phyloP scores from a whole-genome alignment of 2,888 invertebrate species.

The Archips xylosteana region DNA sequence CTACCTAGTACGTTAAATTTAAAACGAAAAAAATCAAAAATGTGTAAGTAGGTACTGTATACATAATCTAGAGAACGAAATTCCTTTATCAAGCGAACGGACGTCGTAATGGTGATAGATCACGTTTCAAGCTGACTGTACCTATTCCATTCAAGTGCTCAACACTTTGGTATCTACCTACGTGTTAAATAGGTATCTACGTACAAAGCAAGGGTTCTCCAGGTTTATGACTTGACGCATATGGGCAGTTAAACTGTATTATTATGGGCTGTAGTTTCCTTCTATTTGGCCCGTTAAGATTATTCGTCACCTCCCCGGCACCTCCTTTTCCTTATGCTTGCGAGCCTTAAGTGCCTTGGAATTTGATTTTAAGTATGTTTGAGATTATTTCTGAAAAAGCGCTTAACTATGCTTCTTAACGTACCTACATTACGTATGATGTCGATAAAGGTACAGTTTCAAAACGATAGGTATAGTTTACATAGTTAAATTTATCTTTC shows the following conservation, averaged over 20 bases:
- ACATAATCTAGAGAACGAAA: slow-evolving; percentile 6
- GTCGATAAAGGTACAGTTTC: too few species aligned
- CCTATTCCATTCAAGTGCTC: slow-evolving; percentile 33
- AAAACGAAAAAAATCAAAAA: too few species aligned
- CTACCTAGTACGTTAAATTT: too few species aligned
- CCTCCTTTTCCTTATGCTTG: not conserved
- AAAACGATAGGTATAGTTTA: too few species aligned
- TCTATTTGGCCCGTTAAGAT: slow-evolving; percentile 15
- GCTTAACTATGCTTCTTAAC: not conserved
- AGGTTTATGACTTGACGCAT: slow-evolving; percentile 27
- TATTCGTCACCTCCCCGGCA: slow-evolving; percentile 5
- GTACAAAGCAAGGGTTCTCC: slow-evolving; percentile 21
- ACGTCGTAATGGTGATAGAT: slow-evolving; percentile 39
- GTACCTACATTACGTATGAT: not conserved
- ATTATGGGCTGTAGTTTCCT: slow-evolving; percentile 22
- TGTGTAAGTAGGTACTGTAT: not conserved
- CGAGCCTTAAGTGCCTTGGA: not conserved
- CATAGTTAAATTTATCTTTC: too few species aligned
- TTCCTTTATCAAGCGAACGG: slow-evolving; percentile 31
- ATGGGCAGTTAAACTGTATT: slow-evolving; percentile 25
- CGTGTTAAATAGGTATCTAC: slow-evolving; percentile 18
- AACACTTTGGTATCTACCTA: slow-evolving; percentile 16
- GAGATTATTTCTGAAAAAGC: not conserved
- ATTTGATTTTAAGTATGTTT: slow-evolving; percentile 1
- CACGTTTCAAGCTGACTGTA: slow-evolving; percentile 37